These are phyloP conservation scores for Brachypodius melanocephalos DNA, from an alignment of 2,113 vertebrate genomes.

Conservation along the genomic window DNA sequence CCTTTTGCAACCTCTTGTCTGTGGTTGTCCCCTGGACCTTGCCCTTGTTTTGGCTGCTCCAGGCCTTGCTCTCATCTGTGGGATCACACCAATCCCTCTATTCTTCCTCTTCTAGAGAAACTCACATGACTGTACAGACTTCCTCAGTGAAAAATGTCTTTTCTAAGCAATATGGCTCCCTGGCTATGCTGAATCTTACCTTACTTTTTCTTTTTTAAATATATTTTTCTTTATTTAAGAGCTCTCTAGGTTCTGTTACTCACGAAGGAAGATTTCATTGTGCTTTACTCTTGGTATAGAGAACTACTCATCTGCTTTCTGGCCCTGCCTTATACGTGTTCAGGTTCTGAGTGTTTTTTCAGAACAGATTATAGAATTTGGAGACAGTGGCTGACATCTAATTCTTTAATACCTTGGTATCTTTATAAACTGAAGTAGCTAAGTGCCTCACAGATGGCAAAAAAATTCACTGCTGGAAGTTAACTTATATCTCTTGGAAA, in stretches of 20 bases:
- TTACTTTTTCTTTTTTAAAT: background rate
- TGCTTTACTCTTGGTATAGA: background rate
- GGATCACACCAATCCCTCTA: background rate
- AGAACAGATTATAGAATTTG: background rate
- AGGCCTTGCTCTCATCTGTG: background rate
- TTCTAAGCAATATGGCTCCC: background rate
- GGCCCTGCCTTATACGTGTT: background rate
- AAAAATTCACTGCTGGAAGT: background rate
- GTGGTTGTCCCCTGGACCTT: background rate
- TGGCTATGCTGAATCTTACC: background rate
- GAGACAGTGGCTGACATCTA: background rate
- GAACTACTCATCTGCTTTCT: background rate
- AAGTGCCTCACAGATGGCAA: background rate
- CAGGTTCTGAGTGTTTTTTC: background rate
- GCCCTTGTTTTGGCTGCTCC: background rate
- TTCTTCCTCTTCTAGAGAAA: background rate
- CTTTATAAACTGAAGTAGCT: background rate
- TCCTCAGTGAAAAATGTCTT: background rate
- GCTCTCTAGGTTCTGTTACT: background rate
- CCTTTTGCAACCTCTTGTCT: background rate
- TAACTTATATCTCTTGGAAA: background rate
- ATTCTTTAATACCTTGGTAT: background rate
- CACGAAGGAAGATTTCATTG: background rate
- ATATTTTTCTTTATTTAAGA: background rate
- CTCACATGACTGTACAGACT: accelerated